Percentiles rank a stretch among this genome's conserved stretches.
These are phyloP conservation scores for Anseranas semipalmata DNA, from an alignment of 2,113 vertebrate species.

Conservation along the genomic window DNA sequence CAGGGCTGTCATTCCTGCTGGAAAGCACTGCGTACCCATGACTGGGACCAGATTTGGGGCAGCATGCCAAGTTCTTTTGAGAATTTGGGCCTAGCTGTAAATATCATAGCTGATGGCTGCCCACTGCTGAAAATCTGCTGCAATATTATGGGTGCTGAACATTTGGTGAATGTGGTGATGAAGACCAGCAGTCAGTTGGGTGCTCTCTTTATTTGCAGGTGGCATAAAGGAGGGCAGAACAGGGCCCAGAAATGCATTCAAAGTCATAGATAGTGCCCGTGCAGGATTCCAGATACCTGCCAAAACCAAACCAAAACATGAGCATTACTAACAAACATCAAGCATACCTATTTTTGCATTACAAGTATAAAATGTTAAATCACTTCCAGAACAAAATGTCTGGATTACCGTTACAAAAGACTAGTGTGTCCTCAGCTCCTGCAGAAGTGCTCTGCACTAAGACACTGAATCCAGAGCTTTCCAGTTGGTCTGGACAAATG, in stretches of 20 bases:
- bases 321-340: background rate
- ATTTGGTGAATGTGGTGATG: background rate
- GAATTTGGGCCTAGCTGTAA: background rate
- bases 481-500: background rate
- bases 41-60: background rate
- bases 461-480: background rate
- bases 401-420: background rate
- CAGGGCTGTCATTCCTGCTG: background rate
- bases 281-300: background rate
- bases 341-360: background rate
- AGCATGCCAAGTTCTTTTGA: background rate
- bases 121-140: background rate
- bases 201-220: background rate
- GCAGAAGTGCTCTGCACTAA: background rate
- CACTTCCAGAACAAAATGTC: background rate
- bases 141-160: background rate
- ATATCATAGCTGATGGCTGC: background rate
- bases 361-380: background rate
- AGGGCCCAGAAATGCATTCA: background rate
- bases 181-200: background rate
- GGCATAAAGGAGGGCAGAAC: background rate
- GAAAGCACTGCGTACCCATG: background rate
- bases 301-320: background rate
- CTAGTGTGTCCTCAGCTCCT: background rate
- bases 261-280: background rate